Evolutionary conservation across 1,140 invertebrate species (phyloP), one percentile per base, ranked within the genome.

Genomic region (Neodiprion fabricii): DNA sequence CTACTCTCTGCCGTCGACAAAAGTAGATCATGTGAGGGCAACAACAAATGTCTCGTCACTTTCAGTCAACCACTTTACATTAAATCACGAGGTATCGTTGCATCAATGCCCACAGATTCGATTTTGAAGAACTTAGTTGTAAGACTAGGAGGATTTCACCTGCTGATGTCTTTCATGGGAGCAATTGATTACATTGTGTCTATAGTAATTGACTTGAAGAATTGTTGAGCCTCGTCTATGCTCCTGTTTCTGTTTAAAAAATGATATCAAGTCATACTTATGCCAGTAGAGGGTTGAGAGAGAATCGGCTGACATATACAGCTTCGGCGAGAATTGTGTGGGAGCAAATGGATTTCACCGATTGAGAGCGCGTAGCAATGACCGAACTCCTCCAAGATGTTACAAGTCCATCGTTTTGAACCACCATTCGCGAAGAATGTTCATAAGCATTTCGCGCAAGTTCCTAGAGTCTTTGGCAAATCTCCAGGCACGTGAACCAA

Each of bases 361-460:
- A 80, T 70, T 69, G 71, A 71, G 71, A 79, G 79, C 70, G 75
- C 80, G 68, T 68, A 73, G 53, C 70, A 73, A 80, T 80, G 68
- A 78, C 80, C 79, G 79, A 79, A 72, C 80, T 79, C 78, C 79
- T 82, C 74, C 70, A 83, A 77, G 75, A 80, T 48, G 82, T 80
- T 74, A 83, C 79, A 80, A 71, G 53, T 79, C 75, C 65, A 28
- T 53, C 81, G 81, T 78, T 80, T 77, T 83, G 78, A 67, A 83
- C 83, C 74, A 72, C 77, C 76, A 70, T 83, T 75, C 73, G 84
- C 74, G 81, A 84, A 82, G 82, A 76, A 79, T 79, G 77, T 83
- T 49, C 66, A 72, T 67, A 12, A 72, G 79, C 23, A 72, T 85
- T 76, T 3, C 79, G 78, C 76, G 73, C 73, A 66, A 76, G 79